These are phyloP conservation scores for Pandemis cinnamomeana DNA, from an alignment of 2,888 invertebrate genomes.

Conservation along the genomic window DNA sequence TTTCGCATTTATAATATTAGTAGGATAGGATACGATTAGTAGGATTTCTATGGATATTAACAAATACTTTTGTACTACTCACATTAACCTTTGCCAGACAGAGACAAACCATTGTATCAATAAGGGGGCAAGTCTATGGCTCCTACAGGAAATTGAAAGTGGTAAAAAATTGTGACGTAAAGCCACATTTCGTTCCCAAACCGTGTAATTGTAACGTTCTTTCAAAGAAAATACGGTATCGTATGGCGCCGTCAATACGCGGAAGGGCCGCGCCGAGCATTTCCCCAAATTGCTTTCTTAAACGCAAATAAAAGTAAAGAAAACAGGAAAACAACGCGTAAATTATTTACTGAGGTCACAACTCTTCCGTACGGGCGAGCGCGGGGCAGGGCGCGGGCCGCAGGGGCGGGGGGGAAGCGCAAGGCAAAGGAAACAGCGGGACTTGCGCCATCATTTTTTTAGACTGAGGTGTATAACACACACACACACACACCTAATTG, in stretches of 20 bases:
- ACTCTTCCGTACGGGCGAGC: slow-evolving; percentile 48
- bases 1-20: too few relatives aligned
- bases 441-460: neutral
- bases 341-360: slow-evolving; percentile 64
- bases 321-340: slow-evolving; percentile 65
- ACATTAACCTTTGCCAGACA: too few relatives aligned
- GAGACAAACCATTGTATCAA: too few relatives aligned
- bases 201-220: neutral
- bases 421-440: neutral
- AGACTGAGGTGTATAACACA: too few relatives aligned
- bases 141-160: too few relatives aligned
- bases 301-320: slow-evolving; percentile 69
- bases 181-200: too few relatives aligned
- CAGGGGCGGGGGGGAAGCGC: neutral
- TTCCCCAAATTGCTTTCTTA: slow-evolving; percentile 65
- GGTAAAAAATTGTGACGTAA: too few relatives aligned
- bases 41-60: too few relatives aligned
- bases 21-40: too few relatives aligned
- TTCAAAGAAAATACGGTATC: slow-evolving; percentile 14
- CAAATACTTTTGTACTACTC: too few relatives aligned
- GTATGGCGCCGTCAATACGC: slow-evolving; percentile 14
- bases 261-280: neutral
- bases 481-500: too few relatives aligned
- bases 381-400: neutral
- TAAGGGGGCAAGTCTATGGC: too few relatives aligned